Evolutionary conservation across 2,113 vertebrate species (phyloP).

Genomic region (Brachionichthys hirsutus): DNA sequence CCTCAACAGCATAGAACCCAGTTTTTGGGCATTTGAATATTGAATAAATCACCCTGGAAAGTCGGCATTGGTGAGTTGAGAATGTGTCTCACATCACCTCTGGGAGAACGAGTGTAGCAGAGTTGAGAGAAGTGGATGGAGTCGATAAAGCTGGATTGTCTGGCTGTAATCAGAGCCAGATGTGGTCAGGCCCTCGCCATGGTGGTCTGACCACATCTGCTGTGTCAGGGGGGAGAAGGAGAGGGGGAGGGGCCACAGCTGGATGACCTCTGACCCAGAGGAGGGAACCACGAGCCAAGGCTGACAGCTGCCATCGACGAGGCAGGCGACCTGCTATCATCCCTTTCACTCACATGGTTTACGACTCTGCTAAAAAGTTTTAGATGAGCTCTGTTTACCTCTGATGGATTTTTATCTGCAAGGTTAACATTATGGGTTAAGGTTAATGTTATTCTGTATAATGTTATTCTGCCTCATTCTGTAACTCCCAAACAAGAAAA

Average conservation of each 20-base stretch:
- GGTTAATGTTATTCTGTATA: too few relatives aligned
- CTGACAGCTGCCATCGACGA: conserved; percentile 71
- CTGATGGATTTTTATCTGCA: too few relatives aligned
- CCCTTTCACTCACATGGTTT: conserved; percentile 54
- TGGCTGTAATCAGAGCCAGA: conserved; percentile 80
- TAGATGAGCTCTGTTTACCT: not conserved
- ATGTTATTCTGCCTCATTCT: too few relatives aligned
- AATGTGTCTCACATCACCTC: conserved; percentile 72
- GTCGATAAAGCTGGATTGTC: conserved; percentile 80
- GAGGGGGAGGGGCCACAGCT: conserved; percentile 75
- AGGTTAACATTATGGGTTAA: too few relatives aligned
- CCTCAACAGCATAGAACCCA: conserved; percentile 14
- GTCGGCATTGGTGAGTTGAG: conserved; percentile 64
- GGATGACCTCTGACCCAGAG: conserved; percentile 76
- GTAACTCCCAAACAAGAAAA: not conserved
- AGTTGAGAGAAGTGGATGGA: conserved; percentile 66
- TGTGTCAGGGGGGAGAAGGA: conserved; percentile 56
- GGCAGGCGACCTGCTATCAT: conserved; percentile 70
- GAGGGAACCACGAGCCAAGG: conserved; percentile 76
- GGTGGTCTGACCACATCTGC: conserved; percentile 79
- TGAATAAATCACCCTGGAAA: conserved; percentile 62
- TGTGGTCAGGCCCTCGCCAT: conserved; percentile 75
- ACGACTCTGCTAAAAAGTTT: conserved; percentile 31
- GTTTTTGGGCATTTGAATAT: conserved; percentile 34
- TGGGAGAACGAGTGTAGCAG: conserved; percentile 63